Evolutionary conservation across 2,888 invertebrate genomes (phyloP).

Genomic region (Hemaris fuciformis): DNA sequence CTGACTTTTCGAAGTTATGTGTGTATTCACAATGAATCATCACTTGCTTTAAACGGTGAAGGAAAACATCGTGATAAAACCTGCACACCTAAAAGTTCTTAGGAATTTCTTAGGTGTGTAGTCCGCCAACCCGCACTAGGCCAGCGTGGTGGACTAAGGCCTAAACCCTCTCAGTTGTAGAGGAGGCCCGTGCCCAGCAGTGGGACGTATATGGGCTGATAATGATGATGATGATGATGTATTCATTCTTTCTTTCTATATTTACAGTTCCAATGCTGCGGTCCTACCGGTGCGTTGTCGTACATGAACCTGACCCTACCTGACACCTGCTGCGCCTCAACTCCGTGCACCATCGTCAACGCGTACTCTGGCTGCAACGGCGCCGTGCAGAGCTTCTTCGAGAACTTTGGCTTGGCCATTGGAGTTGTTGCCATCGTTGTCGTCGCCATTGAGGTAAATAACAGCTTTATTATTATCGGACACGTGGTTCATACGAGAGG

Average conservation of each 20-base stretch:
- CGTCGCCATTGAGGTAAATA: slow-evolving; percentile 84
- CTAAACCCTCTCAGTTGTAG: too few species aligned
- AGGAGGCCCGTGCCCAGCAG: too few species aligned
- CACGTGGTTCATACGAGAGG: background rate
- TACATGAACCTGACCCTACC: slow-evolving; percentile 56
- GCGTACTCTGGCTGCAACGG: slow-evolving; percentile 74
- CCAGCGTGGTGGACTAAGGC: too few species aligned
- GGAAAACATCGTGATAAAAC: too few species aligned
- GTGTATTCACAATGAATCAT: too few species aligned
- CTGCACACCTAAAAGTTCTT: too few species aligned
- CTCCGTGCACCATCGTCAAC: slow-evolving; percentile 45
- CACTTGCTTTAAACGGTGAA: too few species aligned
- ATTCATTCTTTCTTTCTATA: background rate
- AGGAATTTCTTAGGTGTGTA: too few species aligned
- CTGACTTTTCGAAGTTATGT: too few species aligned
- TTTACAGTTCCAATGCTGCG: slow-evolving; percentile 82
- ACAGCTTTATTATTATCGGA: background rate
- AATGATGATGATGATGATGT: too few species aligned
- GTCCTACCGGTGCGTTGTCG: slow-evolving; percentile 57
- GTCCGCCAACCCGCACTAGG: too few species aligned
- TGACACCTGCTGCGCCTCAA: slow-evolving; percentile 63
- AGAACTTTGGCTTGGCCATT: slow-evolving; percentile 73
- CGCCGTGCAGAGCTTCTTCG: slow-evolving; percentile 60
- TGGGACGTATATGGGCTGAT: too few species aligned
- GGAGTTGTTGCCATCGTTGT: slow-evolving; percentile 84